Evolutionary conservation across 2,797 vertebrate genomes (phyloP).

Genomic region (Halcyon smyrnensis): DNA sequence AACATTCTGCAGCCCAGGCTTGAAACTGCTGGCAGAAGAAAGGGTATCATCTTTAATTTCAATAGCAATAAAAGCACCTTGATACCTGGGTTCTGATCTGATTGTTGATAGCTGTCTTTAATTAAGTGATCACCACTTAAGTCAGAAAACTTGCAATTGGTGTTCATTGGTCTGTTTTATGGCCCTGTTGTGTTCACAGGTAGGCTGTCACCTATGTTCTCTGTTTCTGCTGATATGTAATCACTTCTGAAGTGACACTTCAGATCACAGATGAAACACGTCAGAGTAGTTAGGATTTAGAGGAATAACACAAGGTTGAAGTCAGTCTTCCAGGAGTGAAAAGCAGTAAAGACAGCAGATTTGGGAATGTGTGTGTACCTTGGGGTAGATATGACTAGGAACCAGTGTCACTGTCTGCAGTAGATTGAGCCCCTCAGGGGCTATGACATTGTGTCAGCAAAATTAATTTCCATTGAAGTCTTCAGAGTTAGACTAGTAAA

Average conservation of each 20-base stretch:
- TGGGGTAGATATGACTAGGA: background rate
- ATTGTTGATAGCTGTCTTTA: background rate
- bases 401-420: background rate
- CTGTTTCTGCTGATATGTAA: background rate
- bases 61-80: background rate
- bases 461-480: background rate
- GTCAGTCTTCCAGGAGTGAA: background rate
- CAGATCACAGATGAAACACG: slow-evolving; percentile 3
- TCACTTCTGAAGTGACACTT: slow-evolving; percentile 9
- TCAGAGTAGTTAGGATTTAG: slow-evolving; percentile 11
- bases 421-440: background rate
- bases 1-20: background rate
- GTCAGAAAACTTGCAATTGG: background rate
- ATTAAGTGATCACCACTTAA: slow-evolving; percentile 9
- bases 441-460: background rate
- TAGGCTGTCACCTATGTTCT: background rate
- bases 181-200: background rate
- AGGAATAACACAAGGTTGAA: slow-evolving; percentile 27
- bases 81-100: slow-evolving; percentile 1
- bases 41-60: background rate
- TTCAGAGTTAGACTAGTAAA: background rate
- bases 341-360: background rate
- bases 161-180: background rate
- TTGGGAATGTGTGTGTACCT: background rate
- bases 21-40: slow-evolving; percentile 1